A percentile compares a stretch with the other conserved stretches of the same genome.
Evolutionary conservation across 1,140 invertebrate genomes (phyloP).

Genomic region (Pararge aegeria): DNA sequence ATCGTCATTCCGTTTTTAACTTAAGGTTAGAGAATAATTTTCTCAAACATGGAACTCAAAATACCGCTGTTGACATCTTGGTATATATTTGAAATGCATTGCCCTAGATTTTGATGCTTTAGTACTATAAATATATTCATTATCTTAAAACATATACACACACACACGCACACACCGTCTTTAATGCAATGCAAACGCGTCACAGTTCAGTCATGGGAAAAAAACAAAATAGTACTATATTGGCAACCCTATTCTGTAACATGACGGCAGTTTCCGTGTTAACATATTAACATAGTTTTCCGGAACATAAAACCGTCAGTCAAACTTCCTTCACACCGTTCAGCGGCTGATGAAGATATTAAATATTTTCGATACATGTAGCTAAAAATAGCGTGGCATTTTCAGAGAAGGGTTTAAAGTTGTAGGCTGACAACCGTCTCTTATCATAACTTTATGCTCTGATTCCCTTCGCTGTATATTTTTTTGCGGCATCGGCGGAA

Average conservation of each 20-base stretch:
- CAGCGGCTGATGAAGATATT: not conserved
- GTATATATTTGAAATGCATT: too few relatives aligned
- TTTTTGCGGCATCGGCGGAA: not conserved
- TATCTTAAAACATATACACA: too few relatives aligned
- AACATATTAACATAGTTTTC: conserved; percentile 9
- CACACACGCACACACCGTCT: too few relatives aligned
- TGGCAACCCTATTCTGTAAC: not conserved
- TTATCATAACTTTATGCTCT: not conserved
- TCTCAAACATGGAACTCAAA: too few relatives aligned
- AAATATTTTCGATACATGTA: not conserved
- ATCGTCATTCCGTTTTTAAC: too few relatives aligned
- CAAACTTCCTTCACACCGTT: conserved; percentile 6
- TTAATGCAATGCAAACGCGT: too few relatives aligned
- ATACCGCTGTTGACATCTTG: too few relatives aligned
- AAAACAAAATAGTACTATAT: too few relatives aligned
- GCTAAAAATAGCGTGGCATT: not conserved
- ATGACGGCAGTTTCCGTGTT: not conserved
- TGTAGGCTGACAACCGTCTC: not conserved
- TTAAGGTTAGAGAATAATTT: too few relatives aligned
- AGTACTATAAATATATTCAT: too few relatives aligned
- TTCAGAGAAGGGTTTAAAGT: not conserved
- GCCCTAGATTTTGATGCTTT: too few relatives aligned
- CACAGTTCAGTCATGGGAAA: too few relatives aligned
- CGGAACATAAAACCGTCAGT: conserved; percentile 4
- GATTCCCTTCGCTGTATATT: not conserved